These are phyloP conservation scores for Leptinotarsa juncta DNA, from an alignment of 2,888 invertebrate species.

Conservation along the genomic window DNA sequence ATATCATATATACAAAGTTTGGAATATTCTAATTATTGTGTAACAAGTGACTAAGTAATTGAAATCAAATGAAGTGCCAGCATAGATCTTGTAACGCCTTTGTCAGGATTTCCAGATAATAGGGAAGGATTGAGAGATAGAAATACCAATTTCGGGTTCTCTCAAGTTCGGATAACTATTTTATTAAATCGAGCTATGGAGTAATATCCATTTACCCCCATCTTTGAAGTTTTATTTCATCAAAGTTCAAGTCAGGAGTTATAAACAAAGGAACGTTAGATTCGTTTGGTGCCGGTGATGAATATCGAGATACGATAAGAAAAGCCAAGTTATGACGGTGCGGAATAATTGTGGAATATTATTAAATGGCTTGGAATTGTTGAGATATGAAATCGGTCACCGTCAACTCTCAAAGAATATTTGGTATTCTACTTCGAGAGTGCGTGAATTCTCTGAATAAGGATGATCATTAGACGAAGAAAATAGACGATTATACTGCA, in stretches of 20 bases:
- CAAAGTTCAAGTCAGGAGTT: background rate
- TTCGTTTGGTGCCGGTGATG: background rate
- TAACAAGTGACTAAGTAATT: no score
- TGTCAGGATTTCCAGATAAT: background rate
- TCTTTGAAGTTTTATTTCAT: background rate
- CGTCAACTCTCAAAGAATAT: background rate
- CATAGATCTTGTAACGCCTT: background rate
- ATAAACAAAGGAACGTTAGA: background rate
- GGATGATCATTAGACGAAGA: no score
- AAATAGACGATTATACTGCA: no score
- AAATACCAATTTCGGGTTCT: background rate
- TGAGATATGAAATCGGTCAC: background rate
- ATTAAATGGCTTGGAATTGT: slow-evolving; percentile 8
- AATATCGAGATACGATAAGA: background rate
- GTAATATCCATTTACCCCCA: background rate
- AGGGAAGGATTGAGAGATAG: background rate
- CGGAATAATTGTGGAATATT: background rate
- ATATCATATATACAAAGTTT: background rate
- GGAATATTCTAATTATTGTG: background rate
- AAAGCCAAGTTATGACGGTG: background rate
- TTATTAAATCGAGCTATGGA: background rate
- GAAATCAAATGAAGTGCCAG: background rate
- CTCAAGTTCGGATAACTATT: background rate
- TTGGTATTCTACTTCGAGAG: no score
- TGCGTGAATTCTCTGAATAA: background rate